Evolutionary conservation across 2,113 vertebrate species (phyloP), one percentile per base, ranked within the genome.

Genomic region (Ranitomeya imitator): DNA sequence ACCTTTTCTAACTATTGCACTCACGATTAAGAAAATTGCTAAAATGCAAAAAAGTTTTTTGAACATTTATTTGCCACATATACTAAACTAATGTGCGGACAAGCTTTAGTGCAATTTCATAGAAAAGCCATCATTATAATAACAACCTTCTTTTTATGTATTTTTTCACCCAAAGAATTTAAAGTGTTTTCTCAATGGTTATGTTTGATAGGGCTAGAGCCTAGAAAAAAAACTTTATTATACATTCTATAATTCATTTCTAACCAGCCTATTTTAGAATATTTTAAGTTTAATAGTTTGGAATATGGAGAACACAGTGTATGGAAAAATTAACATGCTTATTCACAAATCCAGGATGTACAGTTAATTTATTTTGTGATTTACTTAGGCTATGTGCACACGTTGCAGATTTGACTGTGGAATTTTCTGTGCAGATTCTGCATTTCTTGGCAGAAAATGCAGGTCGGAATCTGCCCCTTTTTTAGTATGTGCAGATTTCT

Each of bases 51-150:
- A 86, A 78, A 14, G 45, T 67, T 65, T 67, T 37, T 79, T 15
- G n/a, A 37, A 54, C 26, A 85, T 85, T 77, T 85, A 73, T 73
- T 67, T 26, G 21, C 10, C n/a, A n/a, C n/a, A n/a, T n/a, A n/a
- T n/a, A n/a, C 52, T 85, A 79, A 86, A 79, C 19, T 51, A 21
- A 65, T 31, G 13, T n/a, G n/a, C n/a, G n/a, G n/a, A n/a, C n/a
- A 31, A 31, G 26, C 26, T 31, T 31, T 31, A 1, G 26, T 31
- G 26, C 26, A 31, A 31, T 31, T 31, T 31, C 52, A 26, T 23
- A 52, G 13, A 74, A 7, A 37, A 23, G 26, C 26, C 31, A 2
- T 65, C 69, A 76, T 15, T 77, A 7, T 45, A 60, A 82, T 15
- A 55, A 77, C 13, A 61, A 60, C 60, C 77, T 73, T 4, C 9